Percentiles rank a stretch among this genome's conserved stretches.
phyloP scores from a whole-genome alignment of 2,113 vertebrate species.

The Alligator sinensis region DNA sequence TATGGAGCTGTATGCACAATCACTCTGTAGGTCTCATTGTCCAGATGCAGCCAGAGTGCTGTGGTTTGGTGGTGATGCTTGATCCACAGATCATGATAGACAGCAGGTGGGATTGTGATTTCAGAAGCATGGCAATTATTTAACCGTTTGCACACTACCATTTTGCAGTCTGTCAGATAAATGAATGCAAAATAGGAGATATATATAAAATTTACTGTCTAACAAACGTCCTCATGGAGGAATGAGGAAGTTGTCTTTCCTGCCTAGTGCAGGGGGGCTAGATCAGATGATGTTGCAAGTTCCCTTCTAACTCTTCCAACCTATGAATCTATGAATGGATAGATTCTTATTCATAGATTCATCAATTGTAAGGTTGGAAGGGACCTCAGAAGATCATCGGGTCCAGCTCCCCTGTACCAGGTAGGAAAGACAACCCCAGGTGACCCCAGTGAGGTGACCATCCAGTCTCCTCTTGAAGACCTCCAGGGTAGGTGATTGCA shows the following conservation, averaged over 20 bases:
- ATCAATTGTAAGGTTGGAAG: too few relatives aligned
- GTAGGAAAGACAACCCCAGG: too few relatives aligned
- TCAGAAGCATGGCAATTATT: accelerated
- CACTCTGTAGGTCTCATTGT: accelerated
- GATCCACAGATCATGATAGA: not conserved
- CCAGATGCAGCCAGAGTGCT: not conserved
- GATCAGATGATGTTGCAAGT: too few relatives aligned
- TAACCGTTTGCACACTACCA: accelerated
- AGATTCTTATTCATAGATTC: too few relatives aligned
- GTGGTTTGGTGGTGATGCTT: accelerated
- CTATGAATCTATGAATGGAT: too few relatives aligned
- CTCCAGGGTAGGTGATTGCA: too few relatives aligned
- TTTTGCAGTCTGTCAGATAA: not conserved
- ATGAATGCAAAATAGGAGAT: not conserved
- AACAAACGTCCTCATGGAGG: not conserved
- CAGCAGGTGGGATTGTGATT: accelerated
- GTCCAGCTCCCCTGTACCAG: too few relatives aligned
- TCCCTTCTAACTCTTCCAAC: too few relatives aligned
- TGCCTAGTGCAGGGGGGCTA: too few relatives aligned
- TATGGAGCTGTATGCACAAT: not conserved
- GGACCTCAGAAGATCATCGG: too few relatives aligned
- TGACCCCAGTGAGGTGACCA: too few relatives aligned
- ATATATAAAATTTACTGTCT: not conserved
- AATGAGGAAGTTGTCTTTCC: not conserved
- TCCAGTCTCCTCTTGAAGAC: too few relatives aligned